A percentile compares a stretch with the other conserved stretches of the same genome.
Conservation (phyloP, 2,888 invertebrate species). For the Isotomurus palustris region DNA sequence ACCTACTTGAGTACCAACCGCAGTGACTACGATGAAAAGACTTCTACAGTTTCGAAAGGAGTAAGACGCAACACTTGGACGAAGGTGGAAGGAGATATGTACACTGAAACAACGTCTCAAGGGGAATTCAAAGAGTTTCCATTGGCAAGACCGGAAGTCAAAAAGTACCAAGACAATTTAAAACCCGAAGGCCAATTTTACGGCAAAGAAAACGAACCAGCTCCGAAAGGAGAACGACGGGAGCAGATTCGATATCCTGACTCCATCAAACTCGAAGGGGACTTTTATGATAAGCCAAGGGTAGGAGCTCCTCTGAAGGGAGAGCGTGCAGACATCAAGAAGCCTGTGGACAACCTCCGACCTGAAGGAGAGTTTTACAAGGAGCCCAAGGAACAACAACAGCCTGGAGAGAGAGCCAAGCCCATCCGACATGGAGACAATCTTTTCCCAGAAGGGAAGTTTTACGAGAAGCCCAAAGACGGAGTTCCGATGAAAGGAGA, state of each 20-base stretch:
- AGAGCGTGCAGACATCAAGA: slow-evolving; percentile 53
- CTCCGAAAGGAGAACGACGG: slow-evolving; percentile 36
- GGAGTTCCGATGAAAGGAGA: slow-evolving; percentile 51
- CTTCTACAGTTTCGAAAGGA: slow-evolving; percentile 7
- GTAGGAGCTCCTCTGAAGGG: slow-evolving; percentile 49
- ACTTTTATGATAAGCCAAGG: slow-evolving; percentile 26
- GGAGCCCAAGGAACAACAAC: slow-evolving; percentile 10
- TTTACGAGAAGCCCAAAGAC: slow-evolving; percentile 54
- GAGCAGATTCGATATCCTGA: slow-evolving; percentile 52
- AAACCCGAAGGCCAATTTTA: slow-evolving; percentile 59
- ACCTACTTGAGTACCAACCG: slow-evolving; percentile 25
- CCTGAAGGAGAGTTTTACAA: slow-evolving; percentile 57
- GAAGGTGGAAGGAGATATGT: slow-evolving; percentile 51
- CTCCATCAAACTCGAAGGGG: slow-evolving; percentile 41
- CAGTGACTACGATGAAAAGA: slow-evolving; percentile 36
- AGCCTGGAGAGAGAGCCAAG: slow-evolving; percentile 46
- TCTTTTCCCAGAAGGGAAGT: slow-evolving; percentile 57
- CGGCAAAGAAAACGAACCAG: slow-evolving; percentile 30
- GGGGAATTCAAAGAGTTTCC: slow-evolving; percentile 33
- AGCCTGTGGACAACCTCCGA: slow-evolving; percentile 51
- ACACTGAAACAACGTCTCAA: slow-evolving; percentile 31
- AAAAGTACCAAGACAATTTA: slow-evolving; percentile 53
- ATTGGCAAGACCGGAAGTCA: slow-evolving; percentile 39
- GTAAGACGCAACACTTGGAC: slow-evolving; percentile 62
- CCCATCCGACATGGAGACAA: slow-evolving; percentile 56